phyloP scores from a whole-genome alignment of 30 jellyfish, hydroid and myxozoan genomes.

The Aurelia aurita region DNA sequence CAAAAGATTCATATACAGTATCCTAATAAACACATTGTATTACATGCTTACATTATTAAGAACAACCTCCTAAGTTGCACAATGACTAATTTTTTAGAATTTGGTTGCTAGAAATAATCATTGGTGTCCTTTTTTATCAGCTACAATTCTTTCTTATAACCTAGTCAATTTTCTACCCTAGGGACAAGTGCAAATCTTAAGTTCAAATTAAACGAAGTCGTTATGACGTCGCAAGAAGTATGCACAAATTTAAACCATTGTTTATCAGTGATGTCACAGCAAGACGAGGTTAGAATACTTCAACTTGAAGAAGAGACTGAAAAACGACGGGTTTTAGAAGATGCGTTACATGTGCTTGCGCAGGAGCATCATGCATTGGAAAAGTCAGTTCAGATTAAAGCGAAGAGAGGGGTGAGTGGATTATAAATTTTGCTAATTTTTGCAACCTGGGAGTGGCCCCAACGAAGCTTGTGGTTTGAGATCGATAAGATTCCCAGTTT shows the following conservation, averaged over 20 bases:
- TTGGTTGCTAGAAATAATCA: too few species aligned
- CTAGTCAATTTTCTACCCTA: neutral
- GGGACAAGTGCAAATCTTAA: slow-evolving; percentile 92
- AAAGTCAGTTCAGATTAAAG: slow-evolving; percentile 79
- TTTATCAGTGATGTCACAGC: slow-evolving; percentile 90
- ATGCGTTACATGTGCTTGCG: slow-evolving; percentile 95
- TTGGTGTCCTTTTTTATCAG: too few species aligned
- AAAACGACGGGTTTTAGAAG: slow-evolving; percentile 95
- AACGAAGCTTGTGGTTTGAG: too few species aligned
- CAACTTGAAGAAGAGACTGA: slow-evolving; percentile 98
- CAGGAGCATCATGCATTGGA: slow-evolving; percentile 96
- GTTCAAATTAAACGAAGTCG: slow-evolving; percentile 91
- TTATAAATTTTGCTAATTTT: neutral
- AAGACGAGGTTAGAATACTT: slow-evolving; percentile 97
- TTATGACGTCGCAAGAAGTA: slow-evolving; percentile 94
- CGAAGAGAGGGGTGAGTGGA: slow-evolving; percentile 57
- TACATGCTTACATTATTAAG: too few species aligned
- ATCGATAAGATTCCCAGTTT: too few species aligned
- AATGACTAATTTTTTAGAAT: too few species aligned
- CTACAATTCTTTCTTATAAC: too few species aligned
- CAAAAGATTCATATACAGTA: too few species aligned
- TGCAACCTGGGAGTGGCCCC: neutral
- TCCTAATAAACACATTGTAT: too few species aligned
- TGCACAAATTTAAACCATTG: slow-evolving; percentile 92
- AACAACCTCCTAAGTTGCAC: too few species aligned